Base-by-base conservation (phyloP, 1,140 invertebrate genomes). In the Halesus radiatus region DNA sequence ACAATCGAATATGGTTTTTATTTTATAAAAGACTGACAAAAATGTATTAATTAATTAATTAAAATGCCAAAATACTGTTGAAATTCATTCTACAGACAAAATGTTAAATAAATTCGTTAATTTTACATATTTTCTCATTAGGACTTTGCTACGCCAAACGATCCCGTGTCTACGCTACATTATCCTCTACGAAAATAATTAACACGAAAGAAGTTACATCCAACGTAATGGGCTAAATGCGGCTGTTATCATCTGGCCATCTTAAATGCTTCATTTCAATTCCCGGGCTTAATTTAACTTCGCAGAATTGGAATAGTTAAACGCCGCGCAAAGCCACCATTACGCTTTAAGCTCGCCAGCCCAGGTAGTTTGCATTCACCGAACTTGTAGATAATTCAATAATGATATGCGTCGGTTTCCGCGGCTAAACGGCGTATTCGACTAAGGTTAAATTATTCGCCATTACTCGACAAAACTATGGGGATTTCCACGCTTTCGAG, bases 261-360 rank as follows among this genome's bases (percentile, higher is more conserved):
- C 81, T 83, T 80, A 79, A 80, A 80, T 80, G 79, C 58, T 78
- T 62, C 81, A 79, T 80, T 82, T 83, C 79, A 80, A 83, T 83
- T 83, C 78, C 74, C 60, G 74, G n/a, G 68, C 26, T 37, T 76
- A 80, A 83, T 83, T 80, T 80, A 78, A 82, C 81, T 80, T 82
- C 76, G 4, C 23, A 26, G 74, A 79, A 78, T 82, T 82, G 75
- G 70, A 78, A 72, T 56, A 26, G 50, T 54, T 56, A 56, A 74
- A 23, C 23, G 22, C 72, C 16, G n/a, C 13, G 37, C 52, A 18
- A 10, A 29, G 66, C 3, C 60, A 23, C 60, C 20, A 64, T 64
- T 52, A 52, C 45, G 20, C 68, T 23, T 15, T 72, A 23, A 26
- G 58, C 15, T 13, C 1, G 1, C 37, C 1, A 45, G 37, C 37